A percentile compares a stretch with the other conserved stretches of the same genome.
Conservation (phyloP, 2,888 invertebrate species). For the Ephialtes manifestator region DNA sequence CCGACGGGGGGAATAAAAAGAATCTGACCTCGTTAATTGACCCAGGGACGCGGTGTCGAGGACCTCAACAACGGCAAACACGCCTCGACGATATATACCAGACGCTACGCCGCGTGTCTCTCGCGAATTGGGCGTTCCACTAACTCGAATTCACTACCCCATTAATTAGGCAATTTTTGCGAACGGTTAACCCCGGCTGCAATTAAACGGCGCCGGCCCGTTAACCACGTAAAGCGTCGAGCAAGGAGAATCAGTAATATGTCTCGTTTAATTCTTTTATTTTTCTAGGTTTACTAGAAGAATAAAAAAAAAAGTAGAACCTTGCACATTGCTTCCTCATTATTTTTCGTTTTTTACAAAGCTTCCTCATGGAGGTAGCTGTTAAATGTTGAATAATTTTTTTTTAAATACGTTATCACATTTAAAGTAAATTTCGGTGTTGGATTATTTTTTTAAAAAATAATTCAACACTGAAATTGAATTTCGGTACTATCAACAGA, state of each 20-base stretch:
- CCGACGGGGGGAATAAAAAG: conserved; percentile 43
- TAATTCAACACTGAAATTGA: too few relatives aligned
- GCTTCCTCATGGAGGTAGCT: too few relatives aligned
- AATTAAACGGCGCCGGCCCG: conserved; percentile 67
- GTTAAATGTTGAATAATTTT: too few relatives aligned
- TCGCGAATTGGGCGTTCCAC: conserved; percentile 51
- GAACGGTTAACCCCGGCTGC: conserved; percentile 55
- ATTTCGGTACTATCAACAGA: too few relatives aligned
- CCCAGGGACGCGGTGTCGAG: conserved; percentile 54
- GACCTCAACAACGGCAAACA: conserved; percentile 37
- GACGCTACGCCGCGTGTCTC: conserved; percentile 1
- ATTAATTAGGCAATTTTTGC: conserved; percentile 68
- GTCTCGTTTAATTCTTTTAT: conserved; percentile 13
- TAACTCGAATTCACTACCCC: conserved; percentile 56
- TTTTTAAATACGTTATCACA: too few relatives aligned
- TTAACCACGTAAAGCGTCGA: conserved; percentile 55
- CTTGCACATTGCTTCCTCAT: too few relatives aligned
- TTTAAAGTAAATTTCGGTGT: too few relatives aligned
- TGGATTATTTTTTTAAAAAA: too few relatives aligned
- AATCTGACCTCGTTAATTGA: conserved; percentile 71
- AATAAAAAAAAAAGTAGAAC: background rate
- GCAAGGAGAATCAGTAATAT: conserved; percentile 1
- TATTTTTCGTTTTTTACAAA: too few relatives aligned
- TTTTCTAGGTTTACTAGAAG: background rate
- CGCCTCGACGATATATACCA: conserved; percentile 29